Percentiles rank a stretch among this genome's conserved stretches.
These are phyloP conservation scores for Drosophila kohkoa DNA, from an alignment of 1,140 invertebrate species.

Conservation along the genomic window DNA sequence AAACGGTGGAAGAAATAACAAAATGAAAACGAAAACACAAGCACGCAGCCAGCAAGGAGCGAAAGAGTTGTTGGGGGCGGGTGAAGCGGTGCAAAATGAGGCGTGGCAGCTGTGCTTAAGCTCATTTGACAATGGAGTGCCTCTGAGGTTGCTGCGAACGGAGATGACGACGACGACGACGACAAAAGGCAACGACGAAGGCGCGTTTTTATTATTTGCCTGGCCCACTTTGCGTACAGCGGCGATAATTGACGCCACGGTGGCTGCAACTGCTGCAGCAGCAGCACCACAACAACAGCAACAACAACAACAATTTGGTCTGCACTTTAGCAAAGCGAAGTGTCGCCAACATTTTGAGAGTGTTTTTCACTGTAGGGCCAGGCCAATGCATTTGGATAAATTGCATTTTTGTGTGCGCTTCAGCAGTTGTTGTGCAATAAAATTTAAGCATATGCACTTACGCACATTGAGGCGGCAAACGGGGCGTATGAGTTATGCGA, in stretches of 20 bases:
- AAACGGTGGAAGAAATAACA: constrained; percentile 61
- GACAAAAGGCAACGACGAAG: constrained; percentile 30
- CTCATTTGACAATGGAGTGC: constrained; percentile 79
- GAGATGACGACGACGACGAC: constrained; percentile 9
- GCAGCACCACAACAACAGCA: constrained; percentile 13
- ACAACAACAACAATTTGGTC: constrained; percentile 60
- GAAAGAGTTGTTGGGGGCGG: not conserved
- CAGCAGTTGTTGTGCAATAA: constrained; percentile 56
- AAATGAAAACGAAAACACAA: constrained; percentile 49
- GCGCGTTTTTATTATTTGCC: constrained; percentile 79
- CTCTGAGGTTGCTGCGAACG: constrained; percentile 33
- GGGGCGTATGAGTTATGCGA: constrained; percentile 26
- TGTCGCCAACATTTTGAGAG: constrained; percentile 43
- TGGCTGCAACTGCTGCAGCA: constrained; percentile 68
- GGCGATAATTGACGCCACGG: constrained; percentile 80
- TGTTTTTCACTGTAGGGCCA: constrained; percentile 67
- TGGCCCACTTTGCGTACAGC: constrained; percentile 75
- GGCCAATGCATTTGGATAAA: constrained; percentile 42
- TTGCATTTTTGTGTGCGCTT: constrained; percentile 52
- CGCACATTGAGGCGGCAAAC: constrained; percentile 16
- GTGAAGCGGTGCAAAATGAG: constrained; percentile 21
- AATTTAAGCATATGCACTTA: constrained; percentile 30
- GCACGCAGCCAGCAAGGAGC: constrained; percentile 22
- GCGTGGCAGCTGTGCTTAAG: constrained; percentile 64
- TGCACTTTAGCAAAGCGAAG: constrained; percentile 63